Evolutionary conservation across 2,797 vertebrate species (phyloP), one percentile per base, ranked within the genome.

Genomic region (Astyanax mexicanus): DNA sequence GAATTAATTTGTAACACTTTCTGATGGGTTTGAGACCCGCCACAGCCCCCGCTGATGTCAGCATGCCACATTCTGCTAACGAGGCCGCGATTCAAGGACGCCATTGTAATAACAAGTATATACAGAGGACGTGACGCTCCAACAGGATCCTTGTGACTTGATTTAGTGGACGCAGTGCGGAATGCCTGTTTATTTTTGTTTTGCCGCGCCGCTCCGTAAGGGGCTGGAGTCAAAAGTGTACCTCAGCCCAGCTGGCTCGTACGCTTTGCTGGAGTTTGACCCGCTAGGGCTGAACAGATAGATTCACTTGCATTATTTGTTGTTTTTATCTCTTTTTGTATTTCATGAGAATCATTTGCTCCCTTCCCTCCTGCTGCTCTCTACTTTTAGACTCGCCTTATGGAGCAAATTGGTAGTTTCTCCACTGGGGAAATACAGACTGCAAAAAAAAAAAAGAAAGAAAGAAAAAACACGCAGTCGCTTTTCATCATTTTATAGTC

Each of bases 241-340:
- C 52, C 52, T 80, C 73, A 21, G 23, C 29, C 71, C 55, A 11
- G 61, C 1, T 54, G 44, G 37, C 32, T 64, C 55, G 25, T 35
- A 27, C 8, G 23, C 42, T 74, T 42, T 68, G 40, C 71, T 65
- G 49, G 62, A 75, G 58, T 60, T 58, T 72, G 69, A 69, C 80
- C 75, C 44, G 38, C 60, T 51, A 54, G 68, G 57, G 15, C 6
- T 62, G 54, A 74, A 40, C 25, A 32, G 27, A 66, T 32, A 52
- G 47, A 65, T 15, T 60, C 32, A 70, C 49, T 69, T 61, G 44
- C 25, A 35, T 38, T 69, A 40, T 58, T 72, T 52, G 47, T 72
- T 52, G 47, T 42, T 64, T 73, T 65, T 9, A n/a, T 32, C 51
- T 29, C 23, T 45, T 67, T 67, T 44, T 40, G 35, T 13, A 51